Evolutionary conservation across 2,113 vertebrate genomes (phyloP).

Genomic region (Melanerpes formicivorus): DNA sequence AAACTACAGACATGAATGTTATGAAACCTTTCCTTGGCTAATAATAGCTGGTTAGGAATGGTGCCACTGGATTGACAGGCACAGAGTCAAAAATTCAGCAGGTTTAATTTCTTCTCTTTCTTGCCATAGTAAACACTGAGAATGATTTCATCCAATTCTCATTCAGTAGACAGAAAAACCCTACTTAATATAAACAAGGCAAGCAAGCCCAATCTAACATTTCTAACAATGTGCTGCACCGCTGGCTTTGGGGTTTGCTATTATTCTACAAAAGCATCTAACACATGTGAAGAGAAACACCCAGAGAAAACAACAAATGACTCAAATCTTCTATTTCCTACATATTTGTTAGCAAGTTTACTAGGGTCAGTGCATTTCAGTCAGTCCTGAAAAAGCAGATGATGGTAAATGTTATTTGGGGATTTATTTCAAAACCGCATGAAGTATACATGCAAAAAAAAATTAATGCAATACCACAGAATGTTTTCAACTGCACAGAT

Average conservation of each 20-base stretch:
- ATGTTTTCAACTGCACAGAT: neutral
- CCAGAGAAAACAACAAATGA: neutral
- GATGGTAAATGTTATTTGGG: neutral
- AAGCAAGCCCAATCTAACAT: neutral
- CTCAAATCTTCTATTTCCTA: neutral
- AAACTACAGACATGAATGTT: neutral
- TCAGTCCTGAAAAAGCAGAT: neutral
- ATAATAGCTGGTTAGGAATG: neutral
- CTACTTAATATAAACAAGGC: neutral
- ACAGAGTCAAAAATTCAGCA: neutral
- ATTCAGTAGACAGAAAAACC: neutral
- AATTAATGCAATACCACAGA: neutral
- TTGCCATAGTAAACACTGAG: constrained; percentile 9
- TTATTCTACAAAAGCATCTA: neutral
- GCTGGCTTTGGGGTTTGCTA: neutral
- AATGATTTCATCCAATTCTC: neutral
- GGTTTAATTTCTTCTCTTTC: neutral
- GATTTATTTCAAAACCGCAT: neutral
- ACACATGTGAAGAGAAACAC: neutral
- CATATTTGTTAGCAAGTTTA: neutral
- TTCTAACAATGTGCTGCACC: neutral
- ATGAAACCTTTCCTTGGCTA: constrained; percentile 1
- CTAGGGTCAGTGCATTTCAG: neutral
- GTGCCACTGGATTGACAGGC: neutral
- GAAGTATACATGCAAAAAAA: neutral